Evolutionary conservation across 2,888 invertebrate genomes (phyloP).

Genomic region (Tinea pellionella): DNA sequence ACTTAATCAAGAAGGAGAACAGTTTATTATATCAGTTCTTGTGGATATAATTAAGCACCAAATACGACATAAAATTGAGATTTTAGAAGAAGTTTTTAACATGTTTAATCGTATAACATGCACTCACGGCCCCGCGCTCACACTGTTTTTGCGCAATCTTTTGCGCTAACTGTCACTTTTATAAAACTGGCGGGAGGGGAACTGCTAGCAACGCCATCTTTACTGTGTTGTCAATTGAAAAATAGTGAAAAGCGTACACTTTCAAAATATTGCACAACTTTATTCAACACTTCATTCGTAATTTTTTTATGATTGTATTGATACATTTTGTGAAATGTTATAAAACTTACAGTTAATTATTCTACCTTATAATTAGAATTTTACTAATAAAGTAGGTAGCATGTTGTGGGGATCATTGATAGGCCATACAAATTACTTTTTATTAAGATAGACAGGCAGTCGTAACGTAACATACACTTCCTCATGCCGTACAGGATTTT

Average conservation of each 20-base stretch:
- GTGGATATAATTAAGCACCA: slow-evolving; percentile 76
- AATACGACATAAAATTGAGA: slow-evolving; percentile 78
- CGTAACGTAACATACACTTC: no score
- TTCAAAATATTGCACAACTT: neutral
- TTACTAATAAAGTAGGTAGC: no score
- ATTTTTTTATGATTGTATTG: slow-evolving; percentile 1
- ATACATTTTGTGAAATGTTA: neutral
- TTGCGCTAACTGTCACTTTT: slow-evolving; percentile 13
- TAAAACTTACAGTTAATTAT: no score
- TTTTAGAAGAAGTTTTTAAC: slow-evolving; percentile 80
- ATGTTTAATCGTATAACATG: slow-evolving; percentile 71
- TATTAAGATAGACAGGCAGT: no score
- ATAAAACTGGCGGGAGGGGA: neutral
- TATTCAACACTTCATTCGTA: neutral
- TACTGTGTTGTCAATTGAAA: slow-evolving; percentile 26
- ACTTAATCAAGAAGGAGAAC: slow-evolving; percentile 83
- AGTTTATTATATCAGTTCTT: slow-evolving; percentile 79
- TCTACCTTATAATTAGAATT: no score
- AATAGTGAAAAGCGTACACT: neutral
- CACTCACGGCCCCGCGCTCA: slow-evolving; percentile 51
- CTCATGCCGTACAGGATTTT: no score
- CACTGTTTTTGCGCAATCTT: slow-evolving; percentile 40
- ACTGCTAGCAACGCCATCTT: neutral
- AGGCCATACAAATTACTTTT: no score
- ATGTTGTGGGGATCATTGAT: no score